phyloP scores from a whole-genome alignment of 2,113 vertebrate genomes.

The Catagonus wagneri region DNA sequence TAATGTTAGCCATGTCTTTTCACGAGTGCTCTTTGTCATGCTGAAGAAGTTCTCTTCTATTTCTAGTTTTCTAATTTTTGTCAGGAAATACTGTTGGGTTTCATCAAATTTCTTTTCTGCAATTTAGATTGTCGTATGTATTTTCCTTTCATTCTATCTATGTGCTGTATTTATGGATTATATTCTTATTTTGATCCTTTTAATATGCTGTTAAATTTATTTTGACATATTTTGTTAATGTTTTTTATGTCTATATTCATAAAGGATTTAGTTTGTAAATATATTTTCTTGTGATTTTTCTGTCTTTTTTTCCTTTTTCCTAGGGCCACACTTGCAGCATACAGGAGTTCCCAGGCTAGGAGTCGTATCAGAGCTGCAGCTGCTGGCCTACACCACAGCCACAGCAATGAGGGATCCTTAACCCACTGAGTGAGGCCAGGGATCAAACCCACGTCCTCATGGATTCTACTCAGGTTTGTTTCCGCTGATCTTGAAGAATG shows the following conservation, averaged over 20 bases:
- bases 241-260: neutral
- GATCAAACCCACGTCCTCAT: no score
- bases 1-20: neutral
- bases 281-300: neutral
- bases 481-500: neutral
- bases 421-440: no score
- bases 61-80: neutral
- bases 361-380: no score
- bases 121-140: neutral
- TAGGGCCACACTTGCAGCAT: no score
- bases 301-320: neutral
- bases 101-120: neutral
- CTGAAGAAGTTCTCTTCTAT: neutral
- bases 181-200: neutral
- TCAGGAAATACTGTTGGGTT: neutral
- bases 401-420: no score
- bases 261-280: neutral
- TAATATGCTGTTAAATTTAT: neutral
- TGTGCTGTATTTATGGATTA: neutral
- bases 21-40: neutral
- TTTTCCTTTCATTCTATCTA: neutral
- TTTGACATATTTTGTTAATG: neutral
- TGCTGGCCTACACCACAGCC: no score
- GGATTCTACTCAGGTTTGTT: no score
- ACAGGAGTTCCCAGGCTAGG: no score